Evolutionary conservation across 2,797 vertebrate species (phyloP), one percentile per base, ranked within the genome.

Genomic region (Cynopterus sphinx): DNA sequence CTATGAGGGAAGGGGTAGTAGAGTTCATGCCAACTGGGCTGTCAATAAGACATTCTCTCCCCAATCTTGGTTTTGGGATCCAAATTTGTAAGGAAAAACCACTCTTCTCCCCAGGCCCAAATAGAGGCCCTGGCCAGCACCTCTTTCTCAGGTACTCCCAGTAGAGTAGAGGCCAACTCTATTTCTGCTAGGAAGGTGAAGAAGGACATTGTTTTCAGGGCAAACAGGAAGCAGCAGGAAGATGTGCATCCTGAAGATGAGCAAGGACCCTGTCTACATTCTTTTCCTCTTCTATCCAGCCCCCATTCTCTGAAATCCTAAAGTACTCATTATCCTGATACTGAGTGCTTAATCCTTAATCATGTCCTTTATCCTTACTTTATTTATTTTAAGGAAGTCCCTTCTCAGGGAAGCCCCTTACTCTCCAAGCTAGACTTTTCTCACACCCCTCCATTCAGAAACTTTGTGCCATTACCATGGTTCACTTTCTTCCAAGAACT

Each of bases 401-500:
- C 41, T 43, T 22, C 71, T 81, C 33, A 11, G 55, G 61, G 33
- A 85, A 5, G 7, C 19, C 10, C 83, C 16, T 33, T 12, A 75
- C 4, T 26, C 67, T 57, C 70, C 49, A 10, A 39, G 33, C 57
- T 22, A 4, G 8, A 68, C 33, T 85, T 13, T 74, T 53, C 63
- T 91, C 46, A 55, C 43, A n/a, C 17, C 24, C 17, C 26, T 74
- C 43, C 9, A 11, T 1, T 15, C 9, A 53, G 77, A 73, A 78
- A 82, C 81, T 86, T 31, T 33, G 39, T 49, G 55, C 70, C 17
- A 41, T 75, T 5, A 22, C 22, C 16, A 22, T 8, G 46, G 33
- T 94, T 91, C 88, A 68, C 71, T 63, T 63, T 61, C 82, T 88
- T 88, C 78, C 55, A 63, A n/a, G 41, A 77, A 71, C 9, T 36